Percentiles rank a stretch among this genome's conserved stretches.
phyloP scores from a whole-genome alignment of 2,113 vertebrate genomes.

The human region DNA sequence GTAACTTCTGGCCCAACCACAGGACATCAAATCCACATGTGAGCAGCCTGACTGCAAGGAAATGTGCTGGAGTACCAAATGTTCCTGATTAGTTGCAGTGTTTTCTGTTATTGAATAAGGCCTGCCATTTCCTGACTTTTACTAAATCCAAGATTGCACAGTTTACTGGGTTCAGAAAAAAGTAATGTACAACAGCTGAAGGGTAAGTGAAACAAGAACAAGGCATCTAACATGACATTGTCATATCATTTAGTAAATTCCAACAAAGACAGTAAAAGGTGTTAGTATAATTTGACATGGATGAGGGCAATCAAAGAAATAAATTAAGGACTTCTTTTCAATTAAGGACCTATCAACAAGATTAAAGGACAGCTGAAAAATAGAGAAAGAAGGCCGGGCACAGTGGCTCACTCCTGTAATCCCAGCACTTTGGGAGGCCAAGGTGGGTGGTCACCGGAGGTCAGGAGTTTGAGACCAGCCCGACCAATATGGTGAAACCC shows the following conservation, averaged over 20 bases:
- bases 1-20: background rate
- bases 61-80: conserved; percentile 61
- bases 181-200: conserved; percentile 63
- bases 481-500: too few species aligned
- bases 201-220: conserved; percentile 50
- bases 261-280: background rate
- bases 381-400: too few species aligned
- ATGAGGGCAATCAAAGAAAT: background rate
- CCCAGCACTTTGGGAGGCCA: too few species aligned
- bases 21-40: background rate
- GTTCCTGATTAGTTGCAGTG: conserved; percentile 60
- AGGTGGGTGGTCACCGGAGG: too few species aligned
- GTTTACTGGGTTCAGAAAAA: conserved; percentile 61
- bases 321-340: background rate
- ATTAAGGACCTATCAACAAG: background rate
- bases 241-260: background rate
- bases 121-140: conserved; percentile 64
- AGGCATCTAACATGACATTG: background rate
- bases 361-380: background rate
- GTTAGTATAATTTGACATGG: background rate
- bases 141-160: background rate
- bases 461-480: too few species aligned
- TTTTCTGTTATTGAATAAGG: conserved; percentile 53
- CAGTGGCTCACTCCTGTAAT: too few species aligned
- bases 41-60: conserved; percentile 8